Evolutionary conservation across 1,140 invertebrate genomes (phyloP).

Genomic region (Medauroidea extradentata): DNA sequence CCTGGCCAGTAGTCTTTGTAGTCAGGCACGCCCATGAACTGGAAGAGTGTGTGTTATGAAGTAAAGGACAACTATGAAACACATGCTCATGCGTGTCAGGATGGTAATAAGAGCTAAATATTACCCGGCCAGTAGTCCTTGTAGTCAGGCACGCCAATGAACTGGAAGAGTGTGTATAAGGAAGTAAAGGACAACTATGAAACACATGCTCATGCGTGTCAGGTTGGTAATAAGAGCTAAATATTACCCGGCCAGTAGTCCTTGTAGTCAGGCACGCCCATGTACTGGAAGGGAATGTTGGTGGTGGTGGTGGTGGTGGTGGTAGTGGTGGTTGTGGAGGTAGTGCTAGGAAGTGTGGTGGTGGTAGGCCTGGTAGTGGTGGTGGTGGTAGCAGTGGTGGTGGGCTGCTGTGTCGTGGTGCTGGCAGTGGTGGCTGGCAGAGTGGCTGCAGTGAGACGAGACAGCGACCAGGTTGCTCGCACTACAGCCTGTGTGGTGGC

Average conservation of each 20-base stretch:
- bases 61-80: too few relatives aligned
- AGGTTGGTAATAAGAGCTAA: too few relatives aligned
- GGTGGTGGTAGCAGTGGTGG: slow-evolving; percentile 10
- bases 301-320: slow-evolving; percentile 41
- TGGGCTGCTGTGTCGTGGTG: slow-evolving; percentile 10
- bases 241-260: slow-evolving; percentile 20
- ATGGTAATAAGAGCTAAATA: too few relatives aligned
- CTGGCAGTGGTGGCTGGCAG: slow-evolving; percentile 15
- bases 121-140: too few relatives aligned
- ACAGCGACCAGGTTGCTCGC: slow-evolving; percentile 19
- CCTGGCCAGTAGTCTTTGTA: too few relatives aligned
- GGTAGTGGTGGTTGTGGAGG: slow-evolving; percentile 43
- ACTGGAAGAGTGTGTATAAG: too few relatives aligned
- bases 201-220: too few relatives aligned
- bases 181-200: too few relatives aligned
- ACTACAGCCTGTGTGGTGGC: slow-evolving; percentile 23
- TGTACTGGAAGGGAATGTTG: slow-evolving; percentile 1
- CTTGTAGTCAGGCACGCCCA: slow-evolving; percentile 13
- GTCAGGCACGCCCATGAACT: too few relatives aligned
- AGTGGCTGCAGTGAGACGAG: slow-evolving; percentile 24
- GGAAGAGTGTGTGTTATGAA: too few relatives aligned
- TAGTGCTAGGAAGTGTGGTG: slow-evolving; percentile 38
- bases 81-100: too few relatives aligned
- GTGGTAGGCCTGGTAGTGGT: slow-evolving; percentile 17
- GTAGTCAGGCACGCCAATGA: too few relatives aligned